Conservation (phyloP, 2,113 vertebrate species). For the Neogale vison region DNA sequence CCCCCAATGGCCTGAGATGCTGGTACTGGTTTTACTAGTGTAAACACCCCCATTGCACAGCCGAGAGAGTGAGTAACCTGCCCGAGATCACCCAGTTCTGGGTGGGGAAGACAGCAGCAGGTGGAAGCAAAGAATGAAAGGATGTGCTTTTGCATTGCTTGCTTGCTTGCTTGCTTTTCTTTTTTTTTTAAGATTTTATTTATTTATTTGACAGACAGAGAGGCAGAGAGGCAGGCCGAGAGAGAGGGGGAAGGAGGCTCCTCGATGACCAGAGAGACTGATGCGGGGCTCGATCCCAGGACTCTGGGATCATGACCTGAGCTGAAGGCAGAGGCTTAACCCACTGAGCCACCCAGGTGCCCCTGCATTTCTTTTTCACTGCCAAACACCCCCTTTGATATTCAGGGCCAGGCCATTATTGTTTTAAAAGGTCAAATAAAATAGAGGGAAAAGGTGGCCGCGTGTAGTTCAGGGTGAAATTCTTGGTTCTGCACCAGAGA, state of each 20-base stretch:
- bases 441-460: neutral
- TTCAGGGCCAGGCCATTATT: too few species aligned
- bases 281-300: too few species aligned
- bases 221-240: too few species aligned
- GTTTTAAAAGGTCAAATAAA: neutral
- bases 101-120: neutral
- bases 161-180: too few species aligned
- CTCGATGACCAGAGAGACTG: rapidly evolving
- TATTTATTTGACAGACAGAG: too few species aligned
- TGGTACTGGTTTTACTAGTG: neutral
- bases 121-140: too few species aligned
- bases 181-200: too few species aligned
- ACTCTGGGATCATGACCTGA: too few species aligned
- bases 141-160: neutral
- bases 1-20: neutral
- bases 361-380: too few species aligned
- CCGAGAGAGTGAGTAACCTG: neutral
- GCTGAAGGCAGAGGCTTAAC: too few species aligned
- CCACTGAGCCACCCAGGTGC: too few species aligned
- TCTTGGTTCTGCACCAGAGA: neutral
- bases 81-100: neutral
- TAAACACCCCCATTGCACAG: neutral
- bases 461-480: rapidly evolving
- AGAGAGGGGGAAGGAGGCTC: too few species aligned
- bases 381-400: neutral